Percentiles rank a stretch among this genome's conserved stretches.
phyloP scores from a whole-genome alignment of 2,888 invertebrate species.

The Arctia plantaginis region DNA sequence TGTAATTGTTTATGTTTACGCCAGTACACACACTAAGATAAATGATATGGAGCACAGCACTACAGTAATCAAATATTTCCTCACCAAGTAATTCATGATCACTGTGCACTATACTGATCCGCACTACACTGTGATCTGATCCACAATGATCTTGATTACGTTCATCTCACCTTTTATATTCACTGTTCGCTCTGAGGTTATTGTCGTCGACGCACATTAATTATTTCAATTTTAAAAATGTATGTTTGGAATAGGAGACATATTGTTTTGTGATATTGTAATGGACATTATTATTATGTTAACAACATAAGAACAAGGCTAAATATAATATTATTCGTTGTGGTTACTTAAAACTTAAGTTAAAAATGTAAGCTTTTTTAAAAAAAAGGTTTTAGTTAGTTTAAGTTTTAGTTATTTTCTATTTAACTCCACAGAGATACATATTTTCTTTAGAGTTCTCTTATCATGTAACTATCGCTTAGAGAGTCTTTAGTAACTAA shows the following conservation, averaged over 20 bases:
- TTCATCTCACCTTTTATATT: constrained; percentile 65
- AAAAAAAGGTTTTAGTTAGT: background rate
- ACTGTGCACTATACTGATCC: constrained; percentile 43
- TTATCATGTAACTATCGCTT: background rate
- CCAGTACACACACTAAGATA: background rate
- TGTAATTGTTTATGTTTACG: background rate
- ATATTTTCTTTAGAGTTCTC: background rate
- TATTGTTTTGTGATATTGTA: constrained; percentile 37
- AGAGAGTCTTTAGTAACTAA: background rate
- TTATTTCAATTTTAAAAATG: constrained; percentile 45
- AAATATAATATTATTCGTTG: background rate
- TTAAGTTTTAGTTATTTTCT: background rate
- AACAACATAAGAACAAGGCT: background rate
- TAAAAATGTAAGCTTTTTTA: background rate
- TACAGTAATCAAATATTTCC: constrained; percentile 27
- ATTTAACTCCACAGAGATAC: background rate
- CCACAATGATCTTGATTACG: constrained; percentile 56
- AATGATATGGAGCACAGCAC: constrained; percentile 9
- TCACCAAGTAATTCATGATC: constrained; percentile 65
- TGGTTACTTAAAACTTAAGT: background rate
- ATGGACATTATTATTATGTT: constrained; percentile 7
- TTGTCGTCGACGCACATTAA: constrained; percentile 35
- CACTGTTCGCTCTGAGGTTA: constrained; percentile 23
- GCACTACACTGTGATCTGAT: constrained; percentile 47
- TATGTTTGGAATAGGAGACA: constrained; percentile 13